A percentile compares a stretch with the other conserved stretches of the same genome.
Conservation (phyloP, 2,113 vertebrate species). For the Lasiurus cinereus region DNA sequence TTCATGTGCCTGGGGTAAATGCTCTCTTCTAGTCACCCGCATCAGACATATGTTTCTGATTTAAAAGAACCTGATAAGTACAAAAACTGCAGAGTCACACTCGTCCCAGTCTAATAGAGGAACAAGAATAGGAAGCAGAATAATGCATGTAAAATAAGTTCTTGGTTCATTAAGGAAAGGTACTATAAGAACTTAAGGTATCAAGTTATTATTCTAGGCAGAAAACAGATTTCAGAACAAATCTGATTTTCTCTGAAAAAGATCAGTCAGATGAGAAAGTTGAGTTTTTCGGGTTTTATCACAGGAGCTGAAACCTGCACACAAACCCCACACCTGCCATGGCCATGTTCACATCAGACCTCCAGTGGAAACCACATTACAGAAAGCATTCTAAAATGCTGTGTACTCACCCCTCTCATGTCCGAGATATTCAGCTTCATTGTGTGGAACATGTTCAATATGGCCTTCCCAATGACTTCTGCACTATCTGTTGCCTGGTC, state of each 20-base stretch:
- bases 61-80: not conserved
- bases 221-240: not conserved
- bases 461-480: conserved; percentile 93
- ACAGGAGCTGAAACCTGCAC: not conserved
- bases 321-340: not conserved
- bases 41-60: not conserved
- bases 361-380: not conserved
- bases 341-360: not conserved
- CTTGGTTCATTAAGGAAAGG: not conserved
- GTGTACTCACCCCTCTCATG: conserved; percentile 93
- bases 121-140: not conserved
- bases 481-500: conserved; percentile 94
- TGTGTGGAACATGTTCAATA: conserved; percentile 94
- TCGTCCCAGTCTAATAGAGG: not conserved
- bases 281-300: not conserved
- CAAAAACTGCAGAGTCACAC: not conserved
- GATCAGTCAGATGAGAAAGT: not conserved
- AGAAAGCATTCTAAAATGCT: not conserved
- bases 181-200: not conserved
- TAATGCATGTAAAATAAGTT: not conserved
- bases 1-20: not conserved
- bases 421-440: conserved; percentile 96
- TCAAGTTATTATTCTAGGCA: not conserved
- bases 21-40: not conserved
- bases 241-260: conserved; percentile 6